Conservation (phyloP, 2,888 invertebrate genomes). For the Polydrusus tereticollis region DNA sequence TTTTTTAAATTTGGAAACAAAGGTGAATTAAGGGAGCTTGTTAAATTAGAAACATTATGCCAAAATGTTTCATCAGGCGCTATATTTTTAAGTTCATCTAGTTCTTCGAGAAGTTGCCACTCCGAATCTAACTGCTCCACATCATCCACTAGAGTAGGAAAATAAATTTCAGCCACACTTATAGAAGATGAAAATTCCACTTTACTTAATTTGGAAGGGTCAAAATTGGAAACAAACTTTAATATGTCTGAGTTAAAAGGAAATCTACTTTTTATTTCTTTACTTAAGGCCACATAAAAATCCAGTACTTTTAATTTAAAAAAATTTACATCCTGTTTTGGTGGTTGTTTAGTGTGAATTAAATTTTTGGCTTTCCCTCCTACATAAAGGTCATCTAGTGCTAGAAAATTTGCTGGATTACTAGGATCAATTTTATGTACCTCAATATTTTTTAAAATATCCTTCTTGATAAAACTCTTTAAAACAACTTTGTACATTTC, state of each 20-base stretch:
- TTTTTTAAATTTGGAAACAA: slow-evolving; percentile 27
- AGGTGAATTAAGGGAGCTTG: slow-evolving; percentile 6
- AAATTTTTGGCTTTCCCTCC: slow-evolving; percentile 3
- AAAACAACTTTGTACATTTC: background rate
- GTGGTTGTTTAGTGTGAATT: background rate
- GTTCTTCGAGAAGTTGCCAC: slow-evolving; percentile 12
- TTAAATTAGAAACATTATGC: slow-evolving; percentile 9
- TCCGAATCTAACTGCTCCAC: slow-evolving; percentile 16
- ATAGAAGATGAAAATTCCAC: slow-evolving; percentile 8
- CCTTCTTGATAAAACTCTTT: slow-evolving; percentile 6
- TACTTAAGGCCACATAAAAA: background rate
- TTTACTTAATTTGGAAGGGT: slow-evolving; percentile 2
- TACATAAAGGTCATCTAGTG: slow-evolving; percentile 13
- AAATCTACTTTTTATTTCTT: slow-evolving; percentile 13
- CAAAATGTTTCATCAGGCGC: slow-evolving; percentile 9
- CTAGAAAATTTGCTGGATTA: slow-evolving; percentile 7
- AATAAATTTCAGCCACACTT: slow-evolving; percentile 8
- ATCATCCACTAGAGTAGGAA: slow-evolving; percentile 11
- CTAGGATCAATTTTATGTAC: background rate
- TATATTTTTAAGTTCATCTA: slow-evolving; percentile 10
- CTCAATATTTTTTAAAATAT: slow-evolving; percentile 1
- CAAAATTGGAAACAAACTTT: slow-evolving; percentile 7
- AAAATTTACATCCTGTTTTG: slow-evolving; percentile 3
- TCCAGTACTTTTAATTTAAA: slow-evolving; percentile 5
- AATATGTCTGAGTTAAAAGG: background rate